A percentile compares a stretch with the other conserved stretches of the same genome.
These are phyloP conservation scores for Lithobates sylvaticus DNA, from an alignment of 2,797 vertebrate genomes.

Conservation along the genomic window DNA sequence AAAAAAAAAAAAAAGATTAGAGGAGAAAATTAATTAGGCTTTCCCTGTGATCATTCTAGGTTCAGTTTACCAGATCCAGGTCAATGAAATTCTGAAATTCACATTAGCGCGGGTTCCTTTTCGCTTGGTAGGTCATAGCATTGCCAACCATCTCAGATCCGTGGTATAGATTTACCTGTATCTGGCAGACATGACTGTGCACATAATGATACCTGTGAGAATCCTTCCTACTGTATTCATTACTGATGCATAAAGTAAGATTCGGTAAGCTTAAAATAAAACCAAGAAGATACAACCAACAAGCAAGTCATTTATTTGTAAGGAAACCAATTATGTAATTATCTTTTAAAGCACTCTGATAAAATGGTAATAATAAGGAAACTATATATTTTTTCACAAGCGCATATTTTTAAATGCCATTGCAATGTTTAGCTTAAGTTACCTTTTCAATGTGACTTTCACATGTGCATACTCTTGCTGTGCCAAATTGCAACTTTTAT, in stretches of 20 bases:
- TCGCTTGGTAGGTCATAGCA: conserved; percentile 43
- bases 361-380: background rate
- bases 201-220: conserved; percentile 55
- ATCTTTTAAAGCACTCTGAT: background rate
- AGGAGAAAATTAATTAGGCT: conserved; percentile 74
- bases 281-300: background rate
- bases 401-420: no score
- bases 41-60: conserved; percentile 61
- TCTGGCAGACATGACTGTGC: conserved; percentile 29
- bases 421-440: no score
- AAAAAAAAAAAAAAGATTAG: conserved; percentile 27
- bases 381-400: background rate
- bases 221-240: conserved; percentile 18
- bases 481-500: no score
- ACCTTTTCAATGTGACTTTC: no score
- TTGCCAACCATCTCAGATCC: conserved; percentile 55
- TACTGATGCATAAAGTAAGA: conserved; percentile 46
- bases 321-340: background rate
- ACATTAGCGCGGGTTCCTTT: conserved; percentile 52
- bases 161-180: conserved; percentile 55
- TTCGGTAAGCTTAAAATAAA: conserved; percentile 28
- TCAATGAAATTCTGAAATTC: conserved; percentile 66
- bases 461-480: no score
- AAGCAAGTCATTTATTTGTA: background rate
- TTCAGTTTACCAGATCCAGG: conserved; percentile 68